Evolutionary conservation across 2,888 invertebrate genomes (phyloP).

Genomic region (Globia sparganii): DNA sequence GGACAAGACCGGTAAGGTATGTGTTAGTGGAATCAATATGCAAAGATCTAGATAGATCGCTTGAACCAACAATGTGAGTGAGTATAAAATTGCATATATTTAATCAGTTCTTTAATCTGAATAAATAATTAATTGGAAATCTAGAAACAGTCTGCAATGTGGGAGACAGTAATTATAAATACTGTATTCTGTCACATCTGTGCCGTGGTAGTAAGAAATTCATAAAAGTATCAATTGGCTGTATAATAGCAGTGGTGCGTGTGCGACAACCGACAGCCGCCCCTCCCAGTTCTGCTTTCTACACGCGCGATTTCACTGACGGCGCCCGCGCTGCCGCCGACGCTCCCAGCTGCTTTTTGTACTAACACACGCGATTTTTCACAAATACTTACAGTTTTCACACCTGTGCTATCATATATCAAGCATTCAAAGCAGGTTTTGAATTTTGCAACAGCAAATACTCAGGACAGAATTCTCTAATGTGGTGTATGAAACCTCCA

Average conservation of each 20-base stretch:
- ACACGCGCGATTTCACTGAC: slow-evolving; percentile 89
- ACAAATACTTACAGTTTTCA: slow-evolving; percentile 79
- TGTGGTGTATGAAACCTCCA: background rate
- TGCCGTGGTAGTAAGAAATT: slow-evolving; percentile 43
- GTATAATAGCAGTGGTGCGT: slow-evolving; percentile 77
- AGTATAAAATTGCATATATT: slow-evolving; percentile 38
- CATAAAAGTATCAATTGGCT: slow-evolving; percentile 69
- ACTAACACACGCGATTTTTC: slow-evolving; percentile 83
- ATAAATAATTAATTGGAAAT: slow-evolving; percentile 44
- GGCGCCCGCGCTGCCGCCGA: slow-evolving; percentile 69
- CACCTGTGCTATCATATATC: slow-evolving; percentile 74
- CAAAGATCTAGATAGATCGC: slow-evolving; percentile 21
- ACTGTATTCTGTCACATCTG: slow-evolving; percentile 30
- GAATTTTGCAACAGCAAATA: slow-evolving; percentile 25
- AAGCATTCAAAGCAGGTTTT: slow-evolving; percentile 43
- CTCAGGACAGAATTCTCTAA: slow-evolving; percentile 13
- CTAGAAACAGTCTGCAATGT: slow-evolving; percentile 24
- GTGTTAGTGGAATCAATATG: slow-evolving; percentile 37
- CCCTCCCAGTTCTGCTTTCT: slow-evolving; percentile 90
- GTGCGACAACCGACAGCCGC: slow-evolving; percentile 73
- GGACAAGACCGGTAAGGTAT: slow-evolving; percentile 30
- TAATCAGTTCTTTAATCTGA: slow-evolving; percentile 38
- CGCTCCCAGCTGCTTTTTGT: slow-evolving; percentile 75
- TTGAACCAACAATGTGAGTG: slow-evolving; percentile 25
- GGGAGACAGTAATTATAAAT: slow-evolving; percentile 21